Conservation (phyloP, 2,797 vertebrate species). For the Acropternis orthonyx region DNA sequence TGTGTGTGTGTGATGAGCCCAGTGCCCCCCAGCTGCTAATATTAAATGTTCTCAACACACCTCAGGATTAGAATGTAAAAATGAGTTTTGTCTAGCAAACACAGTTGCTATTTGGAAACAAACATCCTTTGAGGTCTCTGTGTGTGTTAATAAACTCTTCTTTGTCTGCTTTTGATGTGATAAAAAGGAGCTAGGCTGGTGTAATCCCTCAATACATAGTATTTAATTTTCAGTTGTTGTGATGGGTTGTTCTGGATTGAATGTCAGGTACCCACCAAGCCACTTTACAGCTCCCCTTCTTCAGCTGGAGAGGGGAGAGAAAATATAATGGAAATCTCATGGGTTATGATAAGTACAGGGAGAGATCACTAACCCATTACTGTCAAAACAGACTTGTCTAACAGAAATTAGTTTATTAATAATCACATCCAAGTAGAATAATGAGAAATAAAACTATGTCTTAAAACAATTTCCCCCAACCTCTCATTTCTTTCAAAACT, state of each 20-base stretch:
- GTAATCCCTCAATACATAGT: neutral
- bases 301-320: neutral
- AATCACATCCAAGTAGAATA: neutral
- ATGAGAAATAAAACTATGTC: neutral
- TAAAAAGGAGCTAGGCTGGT: neutral
- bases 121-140: neutral
- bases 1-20: neutral
- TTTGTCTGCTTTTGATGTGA: neutral
- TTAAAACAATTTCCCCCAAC: neutral
- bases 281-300: rapidly evolving
- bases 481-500: neutral
- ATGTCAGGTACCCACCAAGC: neutral
- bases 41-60: neutral
- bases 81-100: neutral
- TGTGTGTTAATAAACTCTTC: rapidly evolving
- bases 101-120: neutral
- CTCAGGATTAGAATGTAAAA: neutral
- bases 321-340: neutral
- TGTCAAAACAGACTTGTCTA: neutral
- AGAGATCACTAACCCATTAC: neutral
- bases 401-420: neutral
- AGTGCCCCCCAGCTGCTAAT: neutral
- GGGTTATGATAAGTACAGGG: neutral
- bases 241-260: neutral
- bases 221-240: neutral